Evolutionary conservation across 2,113 vertebrate genomes (phyloP), one percentile per base, ranked within the genome.

Genomic region (Silurus glanis): DNA sequence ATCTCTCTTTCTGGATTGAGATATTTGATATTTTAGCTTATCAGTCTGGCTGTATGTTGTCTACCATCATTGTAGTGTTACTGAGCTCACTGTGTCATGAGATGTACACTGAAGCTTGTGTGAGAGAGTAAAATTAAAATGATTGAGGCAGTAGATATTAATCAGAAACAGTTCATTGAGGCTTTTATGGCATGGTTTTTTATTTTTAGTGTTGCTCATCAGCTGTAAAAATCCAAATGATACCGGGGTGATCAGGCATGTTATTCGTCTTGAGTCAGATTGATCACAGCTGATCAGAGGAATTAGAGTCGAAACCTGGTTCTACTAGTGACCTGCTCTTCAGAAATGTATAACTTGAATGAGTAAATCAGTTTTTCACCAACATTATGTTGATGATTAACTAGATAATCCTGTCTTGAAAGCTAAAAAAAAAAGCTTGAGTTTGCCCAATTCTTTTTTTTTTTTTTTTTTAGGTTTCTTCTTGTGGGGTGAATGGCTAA

Each of bases 401-500:
- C 58, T 25, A n/a, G 61, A 23, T 81, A 2, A 61, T 51, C 16
- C 16, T 81, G 59, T 51, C 12, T 49, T 28, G 69, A 28, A 37
- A 37, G 37, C 37, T 37, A 37, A 37, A 37, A 37, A 37, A 37
- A 37, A 37, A 37, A 37, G 37, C 37, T 37, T 37, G 37, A 37
- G 37, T 37, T 37, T 37, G 37, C 37, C 37, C n/a, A n/a, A 59
- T 3, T 37, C 8, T 49, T 8, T 7, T 25, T 62, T 51, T 37
- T 23, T 25, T 9, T 45, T 72, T 19, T 53, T 75, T 17, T 37
- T 86, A 87, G 58, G 83, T 75, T 66, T 47, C 64, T 81, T 21
- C 6, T 80, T 82, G 62, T 82, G 21, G 83, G 87, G 69, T 80
- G 56, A 72, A 25, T 49, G 80, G 72, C 61, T 80, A 64, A 80